Base-by-base conservation (phyloP, 2,888 invertebrate species). In the Agrenia bidenticulata region DNA sequence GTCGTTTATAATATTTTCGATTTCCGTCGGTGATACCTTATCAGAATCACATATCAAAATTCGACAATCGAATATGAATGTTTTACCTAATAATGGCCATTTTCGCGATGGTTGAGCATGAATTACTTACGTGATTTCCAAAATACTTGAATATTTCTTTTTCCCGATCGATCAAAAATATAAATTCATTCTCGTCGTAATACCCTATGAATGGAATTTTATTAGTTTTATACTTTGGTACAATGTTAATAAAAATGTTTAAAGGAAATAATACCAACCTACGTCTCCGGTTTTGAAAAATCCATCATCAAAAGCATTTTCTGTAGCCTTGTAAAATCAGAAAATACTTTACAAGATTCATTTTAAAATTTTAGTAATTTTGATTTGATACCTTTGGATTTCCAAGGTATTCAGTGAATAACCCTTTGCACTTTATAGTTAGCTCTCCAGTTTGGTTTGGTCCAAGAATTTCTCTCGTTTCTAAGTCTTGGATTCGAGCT, bases 361-460 rank as follows among this genome's bases (percentile, higher is more conserved):
- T n/a, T n/a, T n/a, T n/a, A 49, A 17, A 17, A 17, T 11, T 49
- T 11, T 7, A 17, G 17, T 17, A 49, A 51, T 51, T 51, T 17
- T 19, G 21, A 51, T 51, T 7, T 51, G 51, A 23, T 21, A 74
- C 74, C 54, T 70, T 61, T 17, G 64, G 64, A 49, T 73, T 73
- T 19, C 67, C 63, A 11, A 66, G 58, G 32, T 75, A 75, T 7
- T 57, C 37, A 21, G 45, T 37, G 51, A 73, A 75, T 11, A 66
- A 11, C 17, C 54, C 55, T 1, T 58, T 50, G 15, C 63, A 79
- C 51, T 79, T 78, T 2, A 82, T 77, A 68, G 79, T 80, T 2
- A 83, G 70, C 74, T 83, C 83, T 24, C 84, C 84, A 1, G 77
- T 74, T 79, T 80, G 79, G 17, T 76, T 71, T 65, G 80, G 79